Conservation (phyloP, 2,888 invertebrate species). For the Tromatobia lineatoria region DNA sequence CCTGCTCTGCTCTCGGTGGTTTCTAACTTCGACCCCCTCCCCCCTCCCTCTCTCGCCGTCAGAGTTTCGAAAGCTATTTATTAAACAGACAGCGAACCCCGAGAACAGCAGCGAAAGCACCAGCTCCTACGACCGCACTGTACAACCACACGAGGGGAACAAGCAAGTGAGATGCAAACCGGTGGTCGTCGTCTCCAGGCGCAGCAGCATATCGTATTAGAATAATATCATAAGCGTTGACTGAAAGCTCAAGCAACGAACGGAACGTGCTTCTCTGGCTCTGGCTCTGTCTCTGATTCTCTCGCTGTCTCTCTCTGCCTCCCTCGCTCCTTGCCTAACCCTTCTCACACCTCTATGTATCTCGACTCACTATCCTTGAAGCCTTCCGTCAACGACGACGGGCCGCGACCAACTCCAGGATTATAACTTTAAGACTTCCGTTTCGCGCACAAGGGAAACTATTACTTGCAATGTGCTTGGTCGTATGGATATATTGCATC, state of each 20-base stretch:
- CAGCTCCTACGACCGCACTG: neutral
- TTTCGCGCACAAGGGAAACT: slow-evolving; percentile 34
- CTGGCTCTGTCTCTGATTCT: neutral
- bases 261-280: slow-evolving; percentile 43
- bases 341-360: neutral
- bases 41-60: slow-evolving; percentile 41
- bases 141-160: neutral
- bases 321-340: slow-evolving; percentile 3
- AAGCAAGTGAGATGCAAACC: slow-evolving; percentile 28
- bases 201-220: slow-evolving; percentile 70
- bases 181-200: slow-evolving; percentile 62
- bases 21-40: slow-evolving; percentile 58
- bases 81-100: slow-evolving; percentile 68
- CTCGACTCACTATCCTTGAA: slow-evolving; percentile 25
- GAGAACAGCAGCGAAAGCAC: slow-evolving; percentile 32
- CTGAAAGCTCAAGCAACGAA: slow-evolving; percentile 65
- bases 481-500: slow-evolving; percentile 43
- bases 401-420: slow-evolving; percentile 50
- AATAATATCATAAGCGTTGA: slow-evolving; percentile 74
- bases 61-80: slow-evolving; percentile 69
- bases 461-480: slow-evolving; percentile 46
- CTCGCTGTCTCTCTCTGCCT: too few relatives aligned
- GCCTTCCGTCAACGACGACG: slow-evolving; percentile 48
- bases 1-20: slow-evolving; percentile 57
- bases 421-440: slow-evolving; percentile 64